Base-by-base conservation (phyloP, 2,113 vertebrate genomes). In the Myocastor coypus region DNA sequence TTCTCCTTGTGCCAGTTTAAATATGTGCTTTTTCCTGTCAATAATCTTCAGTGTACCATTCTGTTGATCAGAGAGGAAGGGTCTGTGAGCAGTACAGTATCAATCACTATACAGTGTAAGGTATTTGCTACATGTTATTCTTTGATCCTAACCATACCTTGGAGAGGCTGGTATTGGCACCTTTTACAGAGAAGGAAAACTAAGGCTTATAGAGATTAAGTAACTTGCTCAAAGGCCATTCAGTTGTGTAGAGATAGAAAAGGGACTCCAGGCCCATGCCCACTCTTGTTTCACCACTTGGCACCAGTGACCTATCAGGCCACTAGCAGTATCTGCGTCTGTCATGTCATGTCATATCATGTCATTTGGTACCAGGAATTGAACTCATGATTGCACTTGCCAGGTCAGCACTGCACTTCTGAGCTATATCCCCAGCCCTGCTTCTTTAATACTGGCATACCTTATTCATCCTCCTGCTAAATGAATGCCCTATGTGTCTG, bases 21-120 rank as follows among this genome's bases (percentile, higher is more conserved):
- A 99, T 98, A 99, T 99, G 96, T 99, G 99, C 95, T 99, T 99
- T 97, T 99, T 99, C 92, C 99, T 98, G 98, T 99, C 99, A 37
- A 99, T 98, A 86, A 99, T 98, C 98, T 99, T 99, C 98, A 99
- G 87, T 2, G 99, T 99, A 73, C 99, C 99, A 46, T 99, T 99
- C 99, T 99, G 98, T 95, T 94, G 92, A 14, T 40, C 17, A 59
- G 90, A 96, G 26, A 42, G 82, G 57, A 85, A 34, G 46, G 24
- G 19, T 37, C 34, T 34, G 34, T 93, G 80, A 92, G 26, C 28
- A 50, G 14, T 2, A 40, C 52, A 16, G 19, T 8, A 46, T 1
- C 12, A 24, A 7, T 13, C 34, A 40, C 37, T 6, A 14, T 22
- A 10, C 78, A 28, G n/a, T 22, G n/a, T 40, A 16, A 32, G 37